Base-by-base conservation (phyloP, 2,888 invertebrate genomes). In the Dasysyrphus albostriatus region DNA sequence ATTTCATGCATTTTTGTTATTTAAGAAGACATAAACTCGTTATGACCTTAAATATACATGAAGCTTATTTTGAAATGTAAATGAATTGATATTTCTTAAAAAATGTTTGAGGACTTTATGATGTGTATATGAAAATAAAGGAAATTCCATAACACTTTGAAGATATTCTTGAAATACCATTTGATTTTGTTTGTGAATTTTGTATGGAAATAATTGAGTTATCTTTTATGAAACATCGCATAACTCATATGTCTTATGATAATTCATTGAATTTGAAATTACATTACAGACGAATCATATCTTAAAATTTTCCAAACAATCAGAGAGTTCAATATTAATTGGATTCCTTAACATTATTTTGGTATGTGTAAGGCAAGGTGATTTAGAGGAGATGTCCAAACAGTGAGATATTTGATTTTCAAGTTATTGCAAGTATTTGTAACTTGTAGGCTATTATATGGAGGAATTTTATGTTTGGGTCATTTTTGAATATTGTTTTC, bases 1-100 rank as follows among this genome's bases (percentile, higher is more conserved):
- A 56, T 56, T 56, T 56, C 56, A 34, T 56, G n/a, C 29, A 56
- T 56, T 6, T 56, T n/a, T n/a, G n/a, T n/a, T 3, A 56, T 56
- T 56, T 56, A 14, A 56, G 7, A 5, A 8, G n/a, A 32, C 14
- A 56, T 7, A 8, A 32, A 12, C 5, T 14, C 5, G 3, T n/a
- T 34, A 56, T 32, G 24, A n/a, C n/a, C 8, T 37, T 34, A 37
- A 16, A n/a, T 37, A 29, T 24, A 54, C 56, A 56, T 56, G 34
- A 58, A 8, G 16, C 10, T 54, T 54, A 58, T 58, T 58, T 16
- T 24, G 24, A 37, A 16, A 58, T 58, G 34, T 9, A 37, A 58
- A 58, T 37, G 37, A 58, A 10, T 2, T 24, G 2, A n/a, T 37
- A 12, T 5, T 54, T 51, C 10, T 24, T 10, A 49, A 19, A 49